Base-by-base conservation (phyloP, 2,888 invertebrate species). In the Agrochola lychnidis region DNA sequence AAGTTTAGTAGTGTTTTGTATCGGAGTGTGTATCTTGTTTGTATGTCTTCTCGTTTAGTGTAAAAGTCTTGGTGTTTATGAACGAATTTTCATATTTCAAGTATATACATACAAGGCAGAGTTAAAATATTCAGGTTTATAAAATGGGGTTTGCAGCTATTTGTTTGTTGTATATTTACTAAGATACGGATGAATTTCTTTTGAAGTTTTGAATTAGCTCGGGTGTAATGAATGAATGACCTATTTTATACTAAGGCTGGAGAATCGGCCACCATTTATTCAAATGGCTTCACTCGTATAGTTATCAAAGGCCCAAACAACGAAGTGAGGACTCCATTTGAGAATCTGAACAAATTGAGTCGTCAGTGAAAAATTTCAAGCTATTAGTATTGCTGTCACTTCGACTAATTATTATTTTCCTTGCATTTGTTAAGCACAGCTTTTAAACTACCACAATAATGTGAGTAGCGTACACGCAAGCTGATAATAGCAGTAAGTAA, bases 171-270 rank as follows among this genome's bases (percentile, higher is more conserved):
- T 30, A 30, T 30, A 30, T 30, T 30, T 30, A 30, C 30, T 30
- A 30, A 30, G 30, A 30, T 30, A 30, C 30, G 30, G 30, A 30
- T 2, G 30, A 30, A 30, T 30, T 30, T 30, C 30, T 30, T 30
- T 30, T 30, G 30, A 30, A 30, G 1, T 30, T 30, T 30, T 30
- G 30, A 30, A n/a, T n/a, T n/a, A 87, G 68, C 73, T 81, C 48
- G 73, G 72, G 75, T 78, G 81, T 83, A 87, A 88, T 80, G 70
- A 87, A 88, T 82, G 79, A 82, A 87, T 83, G 67, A 72, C 56
- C 68, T 84, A 80, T 85, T 83, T 88, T 79, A 85, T 76, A 78
- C 78, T 51, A 78, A 87, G 70, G 80, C 76, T 77, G 73, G 79
- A 57, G 75, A 84, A 79, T 83, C 71, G 73, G 79, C 80, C 66